Percentiles rank a stretch among this genome's conserved stretches.
Conservation (phyloP, 2,113 vertebrate genomes). For the Heterotis niloticus region DNA sequence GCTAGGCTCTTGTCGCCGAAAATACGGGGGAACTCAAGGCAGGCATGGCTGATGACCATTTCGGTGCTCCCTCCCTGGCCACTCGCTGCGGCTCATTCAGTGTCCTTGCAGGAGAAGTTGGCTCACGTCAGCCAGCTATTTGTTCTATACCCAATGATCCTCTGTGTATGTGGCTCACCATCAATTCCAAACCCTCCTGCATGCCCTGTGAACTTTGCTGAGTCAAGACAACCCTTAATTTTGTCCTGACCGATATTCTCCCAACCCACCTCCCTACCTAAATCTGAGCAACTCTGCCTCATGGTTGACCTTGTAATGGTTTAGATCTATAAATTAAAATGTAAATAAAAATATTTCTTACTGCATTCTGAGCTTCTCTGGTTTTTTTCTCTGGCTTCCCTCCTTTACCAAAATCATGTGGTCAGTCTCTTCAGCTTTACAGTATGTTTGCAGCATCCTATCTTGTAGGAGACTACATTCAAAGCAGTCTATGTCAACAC, state of each 20-base stretch:
- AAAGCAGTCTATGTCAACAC: too few species aligned
- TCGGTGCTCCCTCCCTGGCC: background rate
- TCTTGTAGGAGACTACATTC: too few species aligned
- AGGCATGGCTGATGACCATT: slow-evolving; percentile 50
- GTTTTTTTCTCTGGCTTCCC: slow-evolving; percentile 14
- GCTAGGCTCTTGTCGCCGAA: slow-evolving; percentile 66
- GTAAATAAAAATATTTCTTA: slow-evolving; percentile 62
- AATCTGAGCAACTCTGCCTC: slow-evolving; percentile 25
- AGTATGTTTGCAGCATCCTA: too few species aligned
- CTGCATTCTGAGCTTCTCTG: slow-evolving; percentile 27
- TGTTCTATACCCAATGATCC: slow-evolving; percentile 27
- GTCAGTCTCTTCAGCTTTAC: too few species aligned
- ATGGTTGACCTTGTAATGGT: slow-evolving; percentile 46
- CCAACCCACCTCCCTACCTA: slow-evolving; percentile 21
- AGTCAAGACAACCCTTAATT: slow-evolving; percentile 25
- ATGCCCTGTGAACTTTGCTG: slow-evolving; percentile 34
- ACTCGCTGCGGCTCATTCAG: slow-evolving; percentile 9
- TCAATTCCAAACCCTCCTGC: slow-evolving; percentile 34
- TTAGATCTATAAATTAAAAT: slow-evolving; percentile 39
- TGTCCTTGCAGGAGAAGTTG: slow-evolving; percentile 39
- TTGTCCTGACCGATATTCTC: background rate
- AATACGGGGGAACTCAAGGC: slow-evolving; percentile 48
- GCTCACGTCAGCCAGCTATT: slow-evolving; percentile 47
- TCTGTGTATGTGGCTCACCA: slow-evolving; percentile 17
- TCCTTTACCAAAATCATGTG: too few species aligned